These are phyloP conservation scores for Microcebus jonahi DNA, from an alignment of 2,113 vertebrate genomes.

Conservation along the genomic window DNA sequence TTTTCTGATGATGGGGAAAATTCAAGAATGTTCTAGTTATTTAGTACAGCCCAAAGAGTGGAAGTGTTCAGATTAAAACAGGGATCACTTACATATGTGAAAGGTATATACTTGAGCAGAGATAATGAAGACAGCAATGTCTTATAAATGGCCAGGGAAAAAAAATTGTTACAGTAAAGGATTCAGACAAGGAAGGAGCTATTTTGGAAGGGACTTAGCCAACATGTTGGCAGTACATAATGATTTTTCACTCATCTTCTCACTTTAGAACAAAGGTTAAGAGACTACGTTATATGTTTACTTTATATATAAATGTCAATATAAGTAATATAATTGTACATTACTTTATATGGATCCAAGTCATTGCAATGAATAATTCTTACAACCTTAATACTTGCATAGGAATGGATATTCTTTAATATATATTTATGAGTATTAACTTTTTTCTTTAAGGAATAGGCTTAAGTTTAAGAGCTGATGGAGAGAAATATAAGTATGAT, in stretches of 20 bases:
- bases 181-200: background rate
- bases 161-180: background rate
- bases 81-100: background rate
- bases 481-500: background rate
- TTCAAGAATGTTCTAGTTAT: background rate
- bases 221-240: background rate
- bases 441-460: conserved; percentile 10
- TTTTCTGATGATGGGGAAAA: background rate
- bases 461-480: background rate
- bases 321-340: background rate
- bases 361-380: background rate
- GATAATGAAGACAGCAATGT: background rate
- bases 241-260: background rate
- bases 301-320: background rate
- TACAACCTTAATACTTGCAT: background rate
- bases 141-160: background rate
- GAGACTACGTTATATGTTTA: background rate
- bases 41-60: background rate
- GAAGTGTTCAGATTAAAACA: background rate
- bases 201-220: background rate
- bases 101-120: background rate
- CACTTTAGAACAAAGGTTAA: background rate
- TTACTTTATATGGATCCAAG: background rate
- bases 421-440: background rate
- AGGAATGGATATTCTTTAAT: background rate